Base-by-base conservation (phyloP, 2,113 vertebrate genomes). In the Serilophus lunatus region DNA sequence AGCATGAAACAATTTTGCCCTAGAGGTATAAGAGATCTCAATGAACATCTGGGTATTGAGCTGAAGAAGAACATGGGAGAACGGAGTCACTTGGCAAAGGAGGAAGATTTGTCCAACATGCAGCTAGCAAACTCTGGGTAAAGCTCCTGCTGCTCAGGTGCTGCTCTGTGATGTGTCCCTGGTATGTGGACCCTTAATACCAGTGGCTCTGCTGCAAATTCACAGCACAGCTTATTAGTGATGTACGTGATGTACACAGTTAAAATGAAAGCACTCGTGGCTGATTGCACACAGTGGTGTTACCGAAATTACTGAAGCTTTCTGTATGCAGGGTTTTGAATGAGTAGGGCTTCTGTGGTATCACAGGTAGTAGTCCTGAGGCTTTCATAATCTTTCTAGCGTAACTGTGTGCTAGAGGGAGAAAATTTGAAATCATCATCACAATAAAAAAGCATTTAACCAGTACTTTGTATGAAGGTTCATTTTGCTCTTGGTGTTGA, bases 281-380 rank as follows among this genome's bases (percentile, higher is more conserved):
- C 42, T 82, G 42, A 47, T 51, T 77, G 88, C 31, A 35, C 35
- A 7, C 0, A 0, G 25, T 23, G n/a, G 4, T 11, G 6, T 42
- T 54, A 9, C n/a, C 26, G 53, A 78, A 84, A 36, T 83, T 40
- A 28, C 42, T 35, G 33, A 57, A 57, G 42, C 35, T 69, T 54
- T 69, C 40, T 74, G 38, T 28, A 12, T 59, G 40, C 13, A 25
- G 42, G 12, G 28, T 24, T 66, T 70, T 86, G 71, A 79, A 36
- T 50, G 54, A 85, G 26, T 17, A 60, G 54, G 26, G 29, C 19
- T 77, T 57, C 29, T 86, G 31, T 84, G 33, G n/a, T 38, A n/a
- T 44, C 33, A 50, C 61, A 70, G 38, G 19, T 47, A 12, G 13
- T 47, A 15, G 44, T 71, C 35, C 42, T 36, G 25, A 54, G 71